Evolutionary conservation across 2,797 vertebrate genomes (phyloP).

Genomic region (Eulemur albifrons): DNA sequence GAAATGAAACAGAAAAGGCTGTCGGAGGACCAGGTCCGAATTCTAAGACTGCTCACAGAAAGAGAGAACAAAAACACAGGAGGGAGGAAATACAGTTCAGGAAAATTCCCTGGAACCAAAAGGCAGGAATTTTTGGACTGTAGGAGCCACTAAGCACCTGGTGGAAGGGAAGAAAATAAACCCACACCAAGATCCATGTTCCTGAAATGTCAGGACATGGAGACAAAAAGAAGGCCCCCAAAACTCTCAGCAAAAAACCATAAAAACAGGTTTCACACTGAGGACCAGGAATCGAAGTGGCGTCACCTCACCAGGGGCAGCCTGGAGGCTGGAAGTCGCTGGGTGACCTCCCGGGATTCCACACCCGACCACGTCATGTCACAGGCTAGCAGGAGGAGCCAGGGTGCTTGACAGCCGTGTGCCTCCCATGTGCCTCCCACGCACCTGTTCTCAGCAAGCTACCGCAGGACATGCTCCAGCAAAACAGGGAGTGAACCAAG

Average conservation of each 20-base stretch:
- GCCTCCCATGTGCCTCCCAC: background rate
- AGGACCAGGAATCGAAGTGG: background rate
- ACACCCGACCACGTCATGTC: too few species aligned
- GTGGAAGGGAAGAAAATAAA: background rate
- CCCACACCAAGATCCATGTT: background rate
- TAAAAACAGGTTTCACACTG: background rate
- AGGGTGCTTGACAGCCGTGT: too few species aligned
- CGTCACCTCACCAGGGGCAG: background rate
- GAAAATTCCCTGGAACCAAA: background rate
- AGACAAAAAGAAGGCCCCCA: background rate
- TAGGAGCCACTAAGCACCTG: background rate
- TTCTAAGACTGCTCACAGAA: background rate
- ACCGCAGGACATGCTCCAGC: rapidly evolving
- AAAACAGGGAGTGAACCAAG: background rate
- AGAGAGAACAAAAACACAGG: background rate
- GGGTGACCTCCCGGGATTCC: too few species aligned
- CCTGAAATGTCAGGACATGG: background rate
- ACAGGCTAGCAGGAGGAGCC: too few species aligned
- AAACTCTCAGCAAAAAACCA: background rate
- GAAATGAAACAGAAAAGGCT: background rate
- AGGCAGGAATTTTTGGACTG: background rate
- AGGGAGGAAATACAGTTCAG: background rate
- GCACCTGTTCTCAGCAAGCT: background rate
- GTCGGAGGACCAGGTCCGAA: background rate
- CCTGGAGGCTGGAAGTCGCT: rapidly evolving